These are phyloP conservation scores for Ladona fulva DNA, from an alignment of 1,140 invertebrate genomes.

Conservation along the genomic window DNA sequence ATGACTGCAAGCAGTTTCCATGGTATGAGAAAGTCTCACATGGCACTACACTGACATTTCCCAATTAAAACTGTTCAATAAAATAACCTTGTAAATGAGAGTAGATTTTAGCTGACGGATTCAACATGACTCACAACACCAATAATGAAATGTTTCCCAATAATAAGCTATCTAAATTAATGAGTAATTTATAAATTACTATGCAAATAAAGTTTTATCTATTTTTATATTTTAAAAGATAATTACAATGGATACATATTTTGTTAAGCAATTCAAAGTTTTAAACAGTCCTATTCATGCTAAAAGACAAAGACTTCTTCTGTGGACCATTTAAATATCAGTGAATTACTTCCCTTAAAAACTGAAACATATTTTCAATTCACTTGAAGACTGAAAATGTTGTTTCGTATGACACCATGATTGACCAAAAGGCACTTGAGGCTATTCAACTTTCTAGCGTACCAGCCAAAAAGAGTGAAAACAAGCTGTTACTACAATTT, in stretches of 20 bases:
- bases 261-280: neutral
- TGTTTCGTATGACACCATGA: neutral
- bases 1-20: too few species aligned
- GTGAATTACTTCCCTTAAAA: neutral
- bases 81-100: too few species aligned
- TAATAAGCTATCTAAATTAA: too few species aligned
- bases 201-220: neutral
- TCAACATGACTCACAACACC: too few species aligned
- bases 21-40: too few species aligned
- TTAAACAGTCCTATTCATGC: neutral
- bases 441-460: neutral
- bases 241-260: neutral
- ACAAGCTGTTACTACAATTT: neutral
- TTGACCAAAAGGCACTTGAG: slow-evolving; percentile 1
- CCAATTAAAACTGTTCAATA: too few species aligned
- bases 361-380: neutral
- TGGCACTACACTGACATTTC: too few species aligned
- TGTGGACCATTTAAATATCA: neutral
- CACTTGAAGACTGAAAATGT: neutral
- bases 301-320: neutral
- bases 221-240: neutral
- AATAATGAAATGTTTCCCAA: too few species aligned
- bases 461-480: neutral
- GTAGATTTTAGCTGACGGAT: too few species aligned
- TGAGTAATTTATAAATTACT: too few species aligned